Evolutionary conservation across 2,113 vertebrate genomes (phyloP).

Genomic region (Triplophysa dalaica): DNA sequence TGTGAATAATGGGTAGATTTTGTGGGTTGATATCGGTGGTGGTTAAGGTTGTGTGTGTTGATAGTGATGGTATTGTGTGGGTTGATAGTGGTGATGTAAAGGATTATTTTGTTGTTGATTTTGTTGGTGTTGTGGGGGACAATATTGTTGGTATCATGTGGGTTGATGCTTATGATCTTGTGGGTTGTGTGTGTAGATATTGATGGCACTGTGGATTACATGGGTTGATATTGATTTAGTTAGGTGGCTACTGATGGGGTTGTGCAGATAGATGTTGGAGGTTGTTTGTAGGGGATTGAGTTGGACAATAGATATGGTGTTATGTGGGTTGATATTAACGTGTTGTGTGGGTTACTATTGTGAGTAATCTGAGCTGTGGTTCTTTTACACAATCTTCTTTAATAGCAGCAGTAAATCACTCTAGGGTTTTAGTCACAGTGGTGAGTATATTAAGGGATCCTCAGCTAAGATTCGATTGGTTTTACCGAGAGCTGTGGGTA

Average conservation of each 20-base stretch:
- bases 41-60: neutral
- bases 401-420: neutral
- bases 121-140: neutral
- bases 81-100: too few relatives aligned
- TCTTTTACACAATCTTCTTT: neutral
- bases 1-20: neutral
- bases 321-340: neutral
- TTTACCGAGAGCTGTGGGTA: slow-evolving; percentile 13
- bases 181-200: neutral
- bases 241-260: neutral
- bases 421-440: neutral
- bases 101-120: neutral
- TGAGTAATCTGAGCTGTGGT: neutral
- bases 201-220: neutral
- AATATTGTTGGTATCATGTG: too few relatives aligned
- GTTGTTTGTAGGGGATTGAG: too few relatives aligned
- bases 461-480: slow-evolving; percentile 6
- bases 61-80: neutral
- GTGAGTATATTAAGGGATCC: slow-evolving; percentile 30
- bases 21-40: neutral
- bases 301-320: too few relatives aligned
- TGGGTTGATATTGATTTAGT: neutral
- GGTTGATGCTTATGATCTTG: too few relatives aligned
- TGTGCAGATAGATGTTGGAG: neutral
- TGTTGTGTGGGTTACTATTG: neutral